Evolutionary conservation across 2,888 invertebrate species (phyloP), one percentile per base, ranked within the genome.

Genomic region (Lithophane ornitopus): DNA sequence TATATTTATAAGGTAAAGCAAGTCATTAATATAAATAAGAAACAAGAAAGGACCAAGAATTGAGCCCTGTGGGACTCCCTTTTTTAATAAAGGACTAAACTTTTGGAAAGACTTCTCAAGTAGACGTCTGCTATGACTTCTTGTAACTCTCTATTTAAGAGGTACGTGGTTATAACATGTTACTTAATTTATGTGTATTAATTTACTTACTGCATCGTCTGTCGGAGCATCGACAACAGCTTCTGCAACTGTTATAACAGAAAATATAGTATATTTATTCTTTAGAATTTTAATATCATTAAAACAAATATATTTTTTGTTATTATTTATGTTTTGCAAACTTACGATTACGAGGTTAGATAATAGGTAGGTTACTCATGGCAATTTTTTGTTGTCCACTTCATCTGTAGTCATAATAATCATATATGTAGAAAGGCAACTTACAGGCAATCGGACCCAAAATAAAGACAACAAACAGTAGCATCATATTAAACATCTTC

Each of bases 161-260:
- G 11, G 12, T 44, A 44, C 7, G 19, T 52, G 34, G 34, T 34
- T 34, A 34, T 3, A 34, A 34, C 34, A 34, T 34, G 34, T 34
- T 34, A 34, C 34, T 34, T 34, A 6, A 34, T 34, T 4, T 0
- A 34, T 6, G 34, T 26, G 4, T 3, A 6, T 26, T 19, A 39
- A 16, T 49, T 65, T 61, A 77, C 86, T 84, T 76, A 86, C 85
- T 39, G 3, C 39, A 62, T 70, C 56, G 11, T 34, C 46, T 3
- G 56, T 1, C 12, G 39, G 8, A 81, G 46, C 58, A 54, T 68
- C 70, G 22, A 39, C 54, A 44, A 62, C 73, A 69, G 58, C 61
- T 39, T 70, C 74, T 52, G 79, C 82, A 79, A 81, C 84, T 77
- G 81, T 49, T 26, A 3, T 16, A 66, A 58, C 56, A 80, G 28